These are phyloP conservation scores for Callimorpha dominula DNA, from an alignment of 2,888 invertebrate genomes.

Conservation along the genomic window DNA sequence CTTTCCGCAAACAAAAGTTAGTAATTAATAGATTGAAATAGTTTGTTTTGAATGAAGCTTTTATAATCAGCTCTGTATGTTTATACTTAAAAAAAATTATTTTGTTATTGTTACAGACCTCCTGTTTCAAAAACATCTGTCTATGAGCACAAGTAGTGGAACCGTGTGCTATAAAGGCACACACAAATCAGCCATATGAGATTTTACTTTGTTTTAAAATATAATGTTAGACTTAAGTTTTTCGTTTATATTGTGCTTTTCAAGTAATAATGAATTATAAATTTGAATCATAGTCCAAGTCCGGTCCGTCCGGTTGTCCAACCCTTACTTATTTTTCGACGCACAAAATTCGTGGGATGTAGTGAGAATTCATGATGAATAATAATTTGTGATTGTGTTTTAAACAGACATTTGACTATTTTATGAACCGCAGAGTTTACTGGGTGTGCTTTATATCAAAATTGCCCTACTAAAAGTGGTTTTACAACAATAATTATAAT, in stretches of 20 bases:
- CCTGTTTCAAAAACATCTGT: neutral
- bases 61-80: neutral
- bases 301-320: too few relatives aligned
- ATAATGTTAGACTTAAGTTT: too few relatives aligned
- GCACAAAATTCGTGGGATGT: too few relatives aligned
- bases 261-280: too few relatives aligned
- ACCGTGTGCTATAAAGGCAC: neutral
- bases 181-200: neutral
- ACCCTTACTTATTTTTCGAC: too few relatives aligned
- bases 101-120: neutral
- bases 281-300: too few relatives aligned
- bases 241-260: too few relatives aligned
- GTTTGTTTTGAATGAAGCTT: neutral
- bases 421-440: neutral
- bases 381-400: too few relatives aligned
- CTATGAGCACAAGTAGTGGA: too few relatives aligned
- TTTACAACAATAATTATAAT: too few relatives aligned
- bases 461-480: neutral
- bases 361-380: too few relatives aligned
- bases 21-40: conserved; percentile 4
- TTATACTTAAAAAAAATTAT: neutral
- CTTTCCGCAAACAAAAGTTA: conserved; percentile 8
- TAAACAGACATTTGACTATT: neutral
- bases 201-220: neutral
- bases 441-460: neutral